These are phyloP conservation scores for Nymphicus hollandicus DNA, from an alignment of 2,113 vertebrate genomes.

Conservation along the genomic window DNA sequence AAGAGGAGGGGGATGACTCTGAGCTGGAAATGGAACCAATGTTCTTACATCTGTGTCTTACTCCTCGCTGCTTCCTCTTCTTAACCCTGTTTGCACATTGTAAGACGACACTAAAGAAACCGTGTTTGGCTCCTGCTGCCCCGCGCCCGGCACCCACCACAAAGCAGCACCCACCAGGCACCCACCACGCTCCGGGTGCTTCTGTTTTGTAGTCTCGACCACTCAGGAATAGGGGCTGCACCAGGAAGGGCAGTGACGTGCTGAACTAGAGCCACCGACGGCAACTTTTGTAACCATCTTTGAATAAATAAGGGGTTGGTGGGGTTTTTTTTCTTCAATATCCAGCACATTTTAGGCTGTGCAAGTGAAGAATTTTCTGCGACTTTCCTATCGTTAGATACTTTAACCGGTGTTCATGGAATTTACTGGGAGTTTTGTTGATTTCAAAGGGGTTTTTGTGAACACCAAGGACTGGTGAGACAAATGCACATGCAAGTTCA, in stretches of 20 bases:
- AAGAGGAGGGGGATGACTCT: background rate
- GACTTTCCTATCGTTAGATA: constrained; percentile 71
- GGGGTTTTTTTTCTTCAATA: background rate
- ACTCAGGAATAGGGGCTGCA: constrained; percentile 57
- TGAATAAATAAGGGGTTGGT: constrained; percentile 33
- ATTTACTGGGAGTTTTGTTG: constrained; percentile 64
- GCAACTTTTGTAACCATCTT: constrained; percentile 54
- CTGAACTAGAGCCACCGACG: background rate
- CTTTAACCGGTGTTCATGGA: constrained; percentile 55
- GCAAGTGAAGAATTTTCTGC: constrained; percentile 66
- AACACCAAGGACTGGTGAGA: constrained; percentile 63
- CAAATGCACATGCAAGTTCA: constrained; percentile 72
- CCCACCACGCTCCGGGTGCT: background rate
- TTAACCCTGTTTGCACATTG: background rate
- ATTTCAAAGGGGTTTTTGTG: constrained; percentile 48
- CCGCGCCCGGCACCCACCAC: rapidly evolving
- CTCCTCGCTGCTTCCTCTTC: background rate
- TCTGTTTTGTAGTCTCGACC: constrained; percentile 35
- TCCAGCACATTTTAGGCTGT: constrained; percentile 68
- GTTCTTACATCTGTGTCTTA: background rate
- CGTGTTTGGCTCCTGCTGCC: background rate
- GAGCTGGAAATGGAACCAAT: background rate
- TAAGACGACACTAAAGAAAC: background rate
- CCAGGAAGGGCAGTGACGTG: background rate
- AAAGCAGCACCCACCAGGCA: background rate